Conservation (phyloP, 1,140 invertebrate genomes). For the Adoxophyes honmai region DNA sequence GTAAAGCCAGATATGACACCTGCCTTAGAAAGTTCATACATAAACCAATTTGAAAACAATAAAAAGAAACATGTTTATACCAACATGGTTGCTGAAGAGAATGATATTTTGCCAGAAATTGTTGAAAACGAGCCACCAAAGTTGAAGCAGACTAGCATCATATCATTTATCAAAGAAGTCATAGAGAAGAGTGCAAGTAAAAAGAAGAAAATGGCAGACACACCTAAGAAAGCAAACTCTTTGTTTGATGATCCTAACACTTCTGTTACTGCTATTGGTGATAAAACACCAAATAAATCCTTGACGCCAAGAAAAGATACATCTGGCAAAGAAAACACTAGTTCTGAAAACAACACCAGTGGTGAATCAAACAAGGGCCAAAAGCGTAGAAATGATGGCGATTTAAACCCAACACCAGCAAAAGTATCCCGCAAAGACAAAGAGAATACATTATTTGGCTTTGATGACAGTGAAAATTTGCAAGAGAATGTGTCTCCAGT, state of each 20-base stretch:
- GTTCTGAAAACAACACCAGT: constrained; percentile 20
- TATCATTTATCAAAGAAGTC: constrained; percentile 67
- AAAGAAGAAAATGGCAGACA: constrained; percentile 39
- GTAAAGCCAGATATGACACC: constrained; percentile 70
- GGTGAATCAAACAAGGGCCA: constrained; percentile 28
- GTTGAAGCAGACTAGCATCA: constrained; percentile 63
- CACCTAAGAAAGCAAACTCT: constrained; percentile 48
- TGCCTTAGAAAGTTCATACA: constrained; percentile 62
- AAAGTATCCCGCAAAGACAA: constrained; percentile 38
- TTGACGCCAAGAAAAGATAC: too few species aligned
- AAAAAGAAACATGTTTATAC: constrained; percentile 70
- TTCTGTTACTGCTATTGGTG: constrained; percentile 21
- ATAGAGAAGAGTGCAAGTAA: constrained; percentile 53
- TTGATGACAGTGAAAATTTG: constrained; percentile 55
- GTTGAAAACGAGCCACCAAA: constrained; percentile 31
- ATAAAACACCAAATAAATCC: constrained; percentile 27
- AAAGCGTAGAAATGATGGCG: constrained; percentile 18
- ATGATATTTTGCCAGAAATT: constrained; percentile 39
- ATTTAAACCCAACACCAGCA: constrained; percentile 14
- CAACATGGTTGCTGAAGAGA: constrained; percentile 42
- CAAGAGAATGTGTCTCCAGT: constrained; percentile 61
- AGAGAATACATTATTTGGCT: constrained; percentile 59
- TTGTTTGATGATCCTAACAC: constrained; percentile 38
- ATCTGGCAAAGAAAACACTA: constrained; percentile 17
- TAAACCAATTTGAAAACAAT: constrained; percentile 45